A percentile compares a stretch with the other conserved stretches of the same genome.
These are phyloP conservation scores for Argya squamiceps DNA, from an alignment of 2,797 vertebrate genomes.

Conservation along the genomic window DNA sequence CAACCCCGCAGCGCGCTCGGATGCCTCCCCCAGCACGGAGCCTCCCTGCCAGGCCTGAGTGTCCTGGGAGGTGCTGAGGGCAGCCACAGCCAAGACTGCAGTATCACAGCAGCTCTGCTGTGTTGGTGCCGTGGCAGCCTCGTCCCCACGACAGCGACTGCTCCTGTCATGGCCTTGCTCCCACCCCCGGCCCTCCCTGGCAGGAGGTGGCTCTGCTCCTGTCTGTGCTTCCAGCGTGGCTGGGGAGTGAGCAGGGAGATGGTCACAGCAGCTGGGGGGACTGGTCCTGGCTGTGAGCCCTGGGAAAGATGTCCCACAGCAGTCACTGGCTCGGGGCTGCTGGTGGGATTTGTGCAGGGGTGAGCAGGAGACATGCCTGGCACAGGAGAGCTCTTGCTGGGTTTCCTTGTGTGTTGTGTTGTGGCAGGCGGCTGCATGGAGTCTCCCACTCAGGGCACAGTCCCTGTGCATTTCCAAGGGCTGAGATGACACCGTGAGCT, in stretches of 20 bases:
- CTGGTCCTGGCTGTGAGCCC: neutral
- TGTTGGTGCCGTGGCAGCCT: slow-evolving; percentile 45
- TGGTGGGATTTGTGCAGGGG: neutral
- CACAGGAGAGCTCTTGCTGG: neutral
- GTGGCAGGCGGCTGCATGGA: rapidly evolving
- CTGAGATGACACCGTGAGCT: neutral
- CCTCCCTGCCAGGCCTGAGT: neutral
- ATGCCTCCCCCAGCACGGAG: rapidly evolving
- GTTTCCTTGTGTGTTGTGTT: neutral
- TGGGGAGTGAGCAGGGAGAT: neutral
- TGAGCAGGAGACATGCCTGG: neutral
- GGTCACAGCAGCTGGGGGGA: neutral
- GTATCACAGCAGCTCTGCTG: slow-evolving; percentile 26
- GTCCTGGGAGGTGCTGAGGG: neutral
- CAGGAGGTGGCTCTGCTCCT: neutral
- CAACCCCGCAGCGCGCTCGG: neutral
- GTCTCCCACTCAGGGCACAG: neutral
- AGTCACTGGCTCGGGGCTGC: rapidly evolving
- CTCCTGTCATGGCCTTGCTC: neutral
- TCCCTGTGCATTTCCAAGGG: neutral
- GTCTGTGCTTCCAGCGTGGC: neutral
- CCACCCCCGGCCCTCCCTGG: neutral
- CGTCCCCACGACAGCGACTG: slow-evolving; percentile 4
- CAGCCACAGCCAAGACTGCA: neutral
- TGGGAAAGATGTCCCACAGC: neutral